These are phyloP conservation scores for Xenops minutus DNA, from an alignment of 2,797 vertebrate genomes.

Conservation along the genomic window DNA sequence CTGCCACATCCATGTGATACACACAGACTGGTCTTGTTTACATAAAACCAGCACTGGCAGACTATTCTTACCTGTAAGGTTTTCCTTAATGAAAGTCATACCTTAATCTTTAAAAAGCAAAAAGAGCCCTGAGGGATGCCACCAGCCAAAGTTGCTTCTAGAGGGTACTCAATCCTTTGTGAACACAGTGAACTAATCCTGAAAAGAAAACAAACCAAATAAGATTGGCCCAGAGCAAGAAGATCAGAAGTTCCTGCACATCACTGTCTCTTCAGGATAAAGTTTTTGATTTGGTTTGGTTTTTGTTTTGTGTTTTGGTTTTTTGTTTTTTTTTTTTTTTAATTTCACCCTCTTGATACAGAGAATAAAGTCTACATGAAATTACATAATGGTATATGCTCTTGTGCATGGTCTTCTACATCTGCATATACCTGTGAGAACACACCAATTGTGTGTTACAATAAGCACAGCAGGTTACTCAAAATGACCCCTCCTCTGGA, in stretches of 20 bases:
- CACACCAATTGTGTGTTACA: not conserved
- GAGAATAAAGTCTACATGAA: not conserved
- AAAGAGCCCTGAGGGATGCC: not conserved
- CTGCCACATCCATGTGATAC: not conserved
- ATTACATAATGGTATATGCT: rapidly evolving
- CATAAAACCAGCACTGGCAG: not conserved
- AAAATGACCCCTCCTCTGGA: not conserved
- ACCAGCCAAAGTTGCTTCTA: not conserved
- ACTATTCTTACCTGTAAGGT: not conserved
- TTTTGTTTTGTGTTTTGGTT: too few relatives aligned
- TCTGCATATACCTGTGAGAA: not conserved
- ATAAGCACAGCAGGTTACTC: not conserved
- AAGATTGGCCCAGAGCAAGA: not conserved
- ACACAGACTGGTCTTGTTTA: not conserved
- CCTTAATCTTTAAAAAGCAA: not conserved
- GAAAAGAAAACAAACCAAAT: not conserved
- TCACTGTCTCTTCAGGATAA: not conserved
- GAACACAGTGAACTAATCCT: not conserved
- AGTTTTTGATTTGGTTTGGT: not conserved
- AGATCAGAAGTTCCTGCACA: not conserved
- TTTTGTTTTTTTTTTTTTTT: not conserved
- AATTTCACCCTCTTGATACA: not conserved
- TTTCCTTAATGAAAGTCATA: not conserved
- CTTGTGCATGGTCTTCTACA: not conserved
- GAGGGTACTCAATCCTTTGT: too few relatives aligned